Evolutionary conservation across 2,888 invertebrate genomes (phyloP).

Genomic region (Philhelius pedissequus): DNA sequence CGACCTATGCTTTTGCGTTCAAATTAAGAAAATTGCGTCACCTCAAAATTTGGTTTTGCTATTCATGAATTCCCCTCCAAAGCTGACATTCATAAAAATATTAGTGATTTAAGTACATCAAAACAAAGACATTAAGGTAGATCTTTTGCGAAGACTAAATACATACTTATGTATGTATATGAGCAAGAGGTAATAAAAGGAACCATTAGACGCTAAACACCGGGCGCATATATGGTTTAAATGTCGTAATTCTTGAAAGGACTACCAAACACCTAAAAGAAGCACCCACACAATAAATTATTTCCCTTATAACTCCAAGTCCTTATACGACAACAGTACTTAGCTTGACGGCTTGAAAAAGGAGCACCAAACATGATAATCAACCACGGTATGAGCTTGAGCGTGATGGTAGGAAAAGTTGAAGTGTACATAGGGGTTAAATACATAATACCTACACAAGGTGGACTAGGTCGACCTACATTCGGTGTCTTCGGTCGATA

Average conservation of each 20-base stretch:
- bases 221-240: background rate
- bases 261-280: background rate
- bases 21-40: background rate
- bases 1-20: background rate
- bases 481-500: background rate
- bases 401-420: background rate
- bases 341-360: background rate
- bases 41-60: background rate
- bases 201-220: background rate
- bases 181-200: background rate
- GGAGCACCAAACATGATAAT: background rate
- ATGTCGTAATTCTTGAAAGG: background rate
- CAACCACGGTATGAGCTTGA: too few species aligned
- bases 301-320: background rate
- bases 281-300: background rate
- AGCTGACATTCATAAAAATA: background rate
- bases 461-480: background rate
- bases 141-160: background rate
- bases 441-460: background rate
- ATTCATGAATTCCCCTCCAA: background rate
- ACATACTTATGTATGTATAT: too few species aligned
- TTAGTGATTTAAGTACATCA: background rate
- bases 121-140: background rate
- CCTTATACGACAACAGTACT: too few species aligned
- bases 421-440: background rate